Evolutionary conservation across 2,888 invertebrate species (phyloP).

Genomic region (Eugnorisma glareosa): DNA sequence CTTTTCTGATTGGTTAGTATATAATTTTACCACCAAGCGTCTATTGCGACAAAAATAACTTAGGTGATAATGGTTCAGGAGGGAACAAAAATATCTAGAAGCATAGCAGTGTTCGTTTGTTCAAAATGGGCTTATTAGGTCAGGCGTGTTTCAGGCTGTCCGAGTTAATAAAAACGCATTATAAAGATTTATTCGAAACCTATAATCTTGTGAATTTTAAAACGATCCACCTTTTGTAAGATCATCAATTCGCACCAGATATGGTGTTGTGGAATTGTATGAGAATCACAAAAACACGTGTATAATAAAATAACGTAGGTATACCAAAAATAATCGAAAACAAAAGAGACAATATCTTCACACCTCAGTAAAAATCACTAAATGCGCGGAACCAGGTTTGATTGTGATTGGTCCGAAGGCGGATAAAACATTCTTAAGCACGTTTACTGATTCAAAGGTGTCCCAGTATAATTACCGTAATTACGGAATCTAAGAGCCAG

Average conservation of each 20-base stretch:
- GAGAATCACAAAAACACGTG: constrained; percentile 1
- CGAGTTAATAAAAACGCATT: background rate
- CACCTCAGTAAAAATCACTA: background rate
- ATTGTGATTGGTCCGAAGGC: background rate
- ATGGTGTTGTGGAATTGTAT: background rate
- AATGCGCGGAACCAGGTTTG: background rate
- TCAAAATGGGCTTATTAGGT: background rate
- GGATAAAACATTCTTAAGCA: background rate
- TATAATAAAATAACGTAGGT: no score
- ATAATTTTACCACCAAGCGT: background rate
- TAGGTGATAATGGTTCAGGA: background rate
- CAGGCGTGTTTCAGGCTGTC: background rate
- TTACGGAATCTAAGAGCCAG: background rate
- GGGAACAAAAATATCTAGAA: background rate
- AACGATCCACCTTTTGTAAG: background rate
- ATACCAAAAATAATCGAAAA: background rate
- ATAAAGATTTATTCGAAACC: background rate
- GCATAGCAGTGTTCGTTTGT: background rate
- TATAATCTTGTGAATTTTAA: background rate
- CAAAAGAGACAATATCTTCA: constrained; percentile 1
- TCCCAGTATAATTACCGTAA: constrained; percentile 34
- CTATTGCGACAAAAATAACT: background rate
- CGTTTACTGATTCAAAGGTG: background rate
- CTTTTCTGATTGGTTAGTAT: background rate
- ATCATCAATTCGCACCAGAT: constrained; percentile 17